A percentile compares a stretch with the other conserved stretches of the same genome.
Conservation (phyloP, 1,140 invertebrate species). For the Bombus sylvicola region DNA sequence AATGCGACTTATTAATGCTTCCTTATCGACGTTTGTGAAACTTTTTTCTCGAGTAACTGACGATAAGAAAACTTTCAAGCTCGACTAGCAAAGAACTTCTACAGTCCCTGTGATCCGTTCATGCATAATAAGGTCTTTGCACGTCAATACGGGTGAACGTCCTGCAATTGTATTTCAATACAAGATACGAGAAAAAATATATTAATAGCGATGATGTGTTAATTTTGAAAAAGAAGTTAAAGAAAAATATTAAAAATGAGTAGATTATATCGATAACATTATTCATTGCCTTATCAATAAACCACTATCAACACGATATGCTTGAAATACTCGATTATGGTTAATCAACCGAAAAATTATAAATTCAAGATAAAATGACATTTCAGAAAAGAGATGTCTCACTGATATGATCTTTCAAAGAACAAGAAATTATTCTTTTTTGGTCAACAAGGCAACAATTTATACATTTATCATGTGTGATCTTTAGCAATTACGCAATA, state of each 20-base stretch:
- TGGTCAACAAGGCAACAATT: background rate
- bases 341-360: slow-evolving; percentile 11
- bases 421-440: too few species aligned
- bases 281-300: slow-evolving; percentile 6
- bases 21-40: background rate
- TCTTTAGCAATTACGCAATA: background rate
- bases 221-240: background rate
- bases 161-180: background rate
- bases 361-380: background rate
- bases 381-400: background rate
- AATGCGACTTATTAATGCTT: background rate
- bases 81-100: background rate
- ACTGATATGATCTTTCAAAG: too few species aligned
- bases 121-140: slow-evolving; percentile 31
- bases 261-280: background rate
- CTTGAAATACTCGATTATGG: background rate
- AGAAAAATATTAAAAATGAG: background rate
- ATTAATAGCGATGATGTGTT: background rate
- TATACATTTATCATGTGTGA: background rate
- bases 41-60: background rate
- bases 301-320: too few species aligned
- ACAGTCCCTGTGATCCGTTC: slow-evolving; percentile 12
- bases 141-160: slow-evolving; percentile 38
- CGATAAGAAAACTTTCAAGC: slow-evolving; percentile 3
- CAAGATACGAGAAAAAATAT: background rate